phyloP scores from a whole-genome alignment of 1,140 invertebrate species.

The Eupristina koningsbergeri region DNA sequence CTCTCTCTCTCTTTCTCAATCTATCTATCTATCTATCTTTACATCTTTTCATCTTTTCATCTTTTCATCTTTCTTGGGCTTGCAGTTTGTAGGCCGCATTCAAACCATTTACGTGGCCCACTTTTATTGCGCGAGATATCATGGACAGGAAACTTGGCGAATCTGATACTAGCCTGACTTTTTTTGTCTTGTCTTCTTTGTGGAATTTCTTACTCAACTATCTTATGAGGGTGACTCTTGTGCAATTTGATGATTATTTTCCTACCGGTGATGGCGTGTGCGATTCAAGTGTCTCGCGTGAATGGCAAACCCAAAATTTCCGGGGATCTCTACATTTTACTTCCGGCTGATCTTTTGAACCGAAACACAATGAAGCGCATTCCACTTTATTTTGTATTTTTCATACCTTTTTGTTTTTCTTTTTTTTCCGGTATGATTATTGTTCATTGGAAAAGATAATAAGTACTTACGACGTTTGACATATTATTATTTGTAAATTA shows the following conservation, averaged over 20 bases:
- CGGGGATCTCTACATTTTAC: neutral
- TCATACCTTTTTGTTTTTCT: neutral
- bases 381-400: neutral
- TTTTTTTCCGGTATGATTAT: neutral
- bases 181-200: neutral
- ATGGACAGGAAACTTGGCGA: slow-evolving; percentile 6
- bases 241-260: slow-evolving; percentile 29
- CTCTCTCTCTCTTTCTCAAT: neutral
- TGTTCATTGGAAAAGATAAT: neutral
- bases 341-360: slow-evolving; percentile 21
- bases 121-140: slow-evolving; percentile 7
- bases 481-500: neutral
- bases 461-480: neutral
- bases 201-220: neutral
- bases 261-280: neutral
- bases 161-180: neutral
- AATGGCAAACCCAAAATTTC: slow-evolving; percentile 27
- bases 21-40: no score
- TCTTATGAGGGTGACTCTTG: neutral
- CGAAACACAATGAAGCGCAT: neutral
- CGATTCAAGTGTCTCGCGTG: slow-evolving; percentile 21
- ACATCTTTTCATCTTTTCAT: no score
- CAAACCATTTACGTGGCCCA: slow-evolving; percentile 40
- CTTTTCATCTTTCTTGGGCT: neutral
- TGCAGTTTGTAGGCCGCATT: neutral